Base-by-base conservation (phyloP, 37 sponge, comb jelly and placozoan species). In the Mnemiopsis leidyi region DNA sequence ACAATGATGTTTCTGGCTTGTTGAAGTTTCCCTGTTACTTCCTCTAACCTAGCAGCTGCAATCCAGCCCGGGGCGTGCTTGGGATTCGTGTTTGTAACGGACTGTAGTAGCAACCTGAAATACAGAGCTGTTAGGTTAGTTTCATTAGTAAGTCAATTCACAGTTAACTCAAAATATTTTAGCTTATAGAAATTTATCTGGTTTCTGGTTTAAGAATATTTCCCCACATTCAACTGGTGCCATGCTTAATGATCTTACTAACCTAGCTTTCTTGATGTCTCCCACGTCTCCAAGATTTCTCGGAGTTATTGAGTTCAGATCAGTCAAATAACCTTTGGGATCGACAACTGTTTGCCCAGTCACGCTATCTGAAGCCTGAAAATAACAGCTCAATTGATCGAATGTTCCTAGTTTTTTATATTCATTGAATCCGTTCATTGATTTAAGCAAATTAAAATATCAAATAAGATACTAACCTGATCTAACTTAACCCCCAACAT, bases 41-140 rank as follows among this genome's bases (percentile, higher is more conserved):
- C 99, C 92, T 98, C 99, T 83, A 98, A 94, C 28, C 99, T 90
- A n/a, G 99, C 99, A 71, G 96, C 94, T 25, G 99, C 99, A 68
- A 98, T 97, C 99, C 99, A 98, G 18, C 99, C 95, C 21, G 99
- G 99, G 13, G 95, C 97, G 71, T 98, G 99, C 32, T 97, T 98
- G 21, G 99, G 99, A 93, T 98, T 98, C 32, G 99, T 97, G 30
- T 92, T 95, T 69, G 95, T 98, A 48, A 98, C 97, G 32, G 99
- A 98, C 94, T 98, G 95, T 68, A 98, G 95, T 31, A 98, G 76
- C 35, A 98, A 94, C 32, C 99, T 85, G 90, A 23, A 38, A 85
- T 16, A 32, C 9, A 18, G 68, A 61, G 9, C 68, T 61, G 18
- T 61, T 61, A 61, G 9, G 68, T 61, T 61, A 61, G 68, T 61